Percentiles rank a stretch among this genome's conserved stretches.
Conservation (phyloP, 1,140 invertebrate genomes). For the Mya arenaria region DNA sequence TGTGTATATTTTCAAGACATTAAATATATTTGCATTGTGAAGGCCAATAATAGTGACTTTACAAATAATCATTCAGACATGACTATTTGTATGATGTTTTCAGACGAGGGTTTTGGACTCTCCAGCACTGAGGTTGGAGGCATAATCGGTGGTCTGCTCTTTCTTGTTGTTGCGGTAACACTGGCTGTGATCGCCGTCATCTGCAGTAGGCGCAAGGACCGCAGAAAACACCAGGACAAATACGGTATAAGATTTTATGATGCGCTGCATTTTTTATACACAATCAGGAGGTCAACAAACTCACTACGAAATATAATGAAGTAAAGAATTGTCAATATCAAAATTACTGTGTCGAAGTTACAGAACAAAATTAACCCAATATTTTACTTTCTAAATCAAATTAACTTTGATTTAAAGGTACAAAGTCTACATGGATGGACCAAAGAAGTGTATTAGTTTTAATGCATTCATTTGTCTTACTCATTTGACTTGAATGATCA, state of each 20-base stretch:
- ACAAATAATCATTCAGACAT: background rate
- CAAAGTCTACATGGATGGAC: too few relatives aligned
- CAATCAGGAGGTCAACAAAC: too few relatives aligned
- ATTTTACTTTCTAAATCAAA: too few relatives aligned
- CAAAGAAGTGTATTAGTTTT: too few relatives aligned
- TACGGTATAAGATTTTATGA: constrained; percentile 70
- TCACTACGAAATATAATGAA: too few relatives aligned
- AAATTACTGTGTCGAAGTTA: too few relatives aligned
- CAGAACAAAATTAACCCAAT: too few relatives aligned
- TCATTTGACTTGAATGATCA: too few relatives aligned
- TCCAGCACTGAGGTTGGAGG: constrained; percentile 70
- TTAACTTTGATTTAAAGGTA: too few relatives aligned
- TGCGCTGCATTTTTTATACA: too few relatives aligned
- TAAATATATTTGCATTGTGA: background rate
- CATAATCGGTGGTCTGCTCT: constrained; percentile 69
- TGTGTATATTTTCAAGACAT: background rate
- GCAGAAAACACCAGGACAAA: constrained; percentile 61
- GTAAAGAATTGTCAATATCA: too few relatives aligned
- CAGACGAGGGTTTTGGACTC: constrained; percentile 49
- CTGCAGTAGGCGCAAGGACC: constrained; percentile 62
- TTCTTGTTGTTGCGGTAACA: constrained; percentile 68
- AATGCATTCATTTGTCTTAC: too few relatives aligned
- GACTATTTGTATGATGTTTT: background rate
- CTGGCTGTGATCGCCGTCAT: constrained; percentile 70
- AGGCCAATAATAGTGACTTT: background rate